phyloP scores from a whole-genome alignment of 1,140 invertebrate species.

The Drosophila funebris region DNA sequence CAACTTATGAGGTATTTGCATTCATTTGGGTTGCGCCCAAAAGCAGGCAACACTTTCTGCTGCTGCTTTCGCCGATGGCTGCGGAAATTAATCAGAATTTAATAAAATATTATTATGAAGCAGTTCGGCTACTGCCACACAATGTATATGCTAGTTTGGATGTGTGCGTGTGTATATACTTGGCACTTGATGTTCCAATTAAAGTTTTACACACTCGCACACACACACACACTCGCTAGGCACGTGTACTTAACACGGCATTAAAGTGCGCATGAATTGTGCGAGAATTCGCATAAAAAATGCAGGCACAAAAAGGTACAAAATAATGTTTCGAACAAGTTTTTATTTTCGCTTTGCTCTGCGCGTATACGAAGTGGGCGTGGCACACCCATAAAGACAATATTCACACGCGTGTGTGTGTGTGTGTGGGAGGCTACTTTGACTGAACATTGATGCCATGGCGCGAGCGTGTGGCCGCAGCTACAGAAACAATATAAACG shows the following conservation, averaged over 20 bases:
- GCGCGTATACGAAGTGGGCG: conserved; percentile 22
- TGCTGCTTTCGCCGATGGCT: conserved; percentile 30
- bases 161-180: conserved; percentile 30
- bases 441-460: conserved; percentile 10
- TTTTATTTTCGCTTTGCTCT: background rate
- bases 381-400: conserved; percentile 17
- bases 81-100: conserved; percentile 76
- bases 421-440: conserved; percentile 10
- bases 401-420: background rate
- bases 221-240: conserved; percentile 26
- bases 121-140: background rate
- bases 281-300: conserved; percentile 74
- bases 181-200: conserved; percentile 77
- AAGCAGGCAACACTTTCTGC: conserved; percentile 57
- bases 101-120: conserved; percentile 80
- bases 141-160: background rate
- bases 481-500: background rate
- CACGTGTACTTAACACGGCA: conserved; percentile 69
- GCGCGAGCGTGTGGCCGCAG: too few species aligned
- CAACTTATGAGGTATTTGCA: conserved; percentile 33
- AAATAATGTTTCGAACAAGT: conserved; percentile 38
- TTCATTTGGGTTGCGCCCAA: conserved; percentile 37
- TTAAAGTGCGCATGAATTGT: conserved; percentile 62
- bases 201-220: conserved; percentile 66
- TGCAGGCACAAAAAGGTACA: conserved; percentile 42